Evolutionary conservation across 2,888 invertebrate genomes (phyloP).

Genomic region (Seira ritae): DNA sequence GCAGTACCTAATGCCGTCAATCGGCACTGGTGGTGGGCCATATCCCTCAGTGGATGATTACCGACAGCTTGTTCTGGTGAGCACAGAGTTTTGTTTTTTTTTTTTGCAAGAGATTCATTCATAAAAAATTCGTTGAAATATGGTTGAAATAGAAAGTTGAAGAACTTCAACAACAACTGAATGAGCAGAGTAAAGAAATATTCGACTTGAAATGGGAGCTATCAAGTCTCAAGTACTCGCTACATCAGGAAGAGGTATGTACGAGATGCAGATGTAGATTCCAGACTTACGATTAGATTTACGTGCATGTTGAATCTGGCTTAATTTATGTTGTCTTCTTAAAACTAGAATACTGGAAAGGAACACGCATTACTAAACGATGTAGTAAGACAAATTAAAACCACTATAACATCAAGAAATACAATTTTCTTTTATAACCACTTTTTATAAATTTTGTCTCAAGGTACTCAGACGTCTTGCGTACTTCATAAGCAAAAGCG

Average conservation of each 20-base stretch:
- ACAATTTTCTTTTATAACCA: no score
- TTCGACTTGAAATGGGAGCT: slow-evolving; percentile 35
- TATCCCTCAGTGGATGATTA: not conserved
- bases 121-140: not conserved
- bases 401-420: not conserved
- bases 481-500: slow-evolving; percentile 7
- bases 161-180: slow-evolving; percentile 8
- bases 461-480: slow-evolving; percentile 20
- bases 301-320: no score
- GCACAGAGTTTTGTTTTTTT: not conserved
- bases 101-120: not conserved
- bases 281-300: not conserved
- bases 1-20: not conserved
- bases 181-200: slow-evolving; percentile 29
- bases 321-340: not conserved
- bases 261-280: not conserved
- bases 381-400: slow-evolving; percentile 21
- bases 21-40: not conserved
- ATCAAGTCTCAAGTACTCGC: slow-evolving; percentile 10
- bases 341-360: slow-evolving; percentile 16
- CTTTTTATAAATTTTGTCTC: not conserved
- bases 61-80: not conserved
- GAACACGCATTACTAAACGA: slow-evolving; percentile 28
- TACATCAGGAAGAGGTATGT: slow-evolving; percentile 15
- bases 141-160: slow-evolving; percentile 9